phyloP scores from a whole-genome alignment of 2,888 invertebrate genomes.

The Drosophila mulleri region DNA sequence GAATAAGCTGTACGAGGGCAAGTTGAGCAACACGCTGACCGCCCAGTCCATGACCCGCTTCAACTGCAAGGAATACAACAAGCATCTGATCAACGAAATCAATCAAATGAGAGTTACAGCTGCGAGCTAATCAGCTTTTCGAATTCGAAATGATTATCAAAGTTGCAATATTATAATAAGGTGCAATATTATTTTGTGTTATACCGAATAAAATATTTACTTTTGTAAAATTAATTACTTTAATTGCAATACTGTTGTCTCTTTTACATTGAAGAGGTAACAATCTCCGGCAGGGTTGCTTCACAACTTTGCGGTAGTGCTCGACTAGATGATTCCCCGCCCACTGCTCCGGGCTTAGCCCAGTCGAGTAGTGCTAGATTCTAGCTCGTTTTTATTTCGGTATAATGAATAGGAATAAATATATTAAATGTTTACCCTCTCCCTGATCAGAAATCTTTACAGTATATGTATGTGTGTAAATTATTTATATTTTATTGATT shows the following conservation, averaged over 20 bases:
- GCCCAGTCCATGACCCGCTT: conserved; percentile 89
- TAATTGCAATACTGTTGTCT: neutral
- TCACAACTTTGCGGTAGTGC: no score
- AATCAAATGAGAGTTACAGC: conserved; percentile 87
- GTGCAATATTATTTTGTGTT: neutral
- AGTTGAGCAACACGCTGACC: conserved; percentile 89
- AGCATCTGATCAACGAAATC: conserved; percentile 89
- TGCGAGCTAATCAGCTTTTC: conserved; percentile 27
- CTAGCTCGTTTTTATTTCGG: no score
- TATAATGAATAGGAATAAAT: no score
- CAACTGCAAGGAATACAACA: conserved; percentile 91
- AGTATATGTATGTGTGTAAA: neutral
- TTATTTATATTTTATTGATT: conserved; percentile 38
- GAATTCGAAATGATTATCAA: neutral
- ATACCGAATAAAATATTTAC: neutral
- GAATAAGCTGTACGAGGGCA: conserved; percentile 93
- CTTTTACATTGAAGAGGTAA: no score
- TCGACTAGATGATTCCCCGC: no score
- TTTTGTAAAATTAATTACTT: neutral
- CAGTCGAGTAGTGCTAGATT: no score
- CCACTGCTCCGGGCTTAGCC: no score
- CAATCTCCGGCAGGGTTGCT: no score
- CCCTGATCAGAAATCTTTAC: neutral
- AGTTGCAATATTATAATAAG: neutral
- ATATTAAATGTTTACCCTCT: no score